These are phyloP conservation scores for Petaurus breviceps DNA, from an alignment of 2,113 vertebrate species.

Conservation along the genomic window DNA sequence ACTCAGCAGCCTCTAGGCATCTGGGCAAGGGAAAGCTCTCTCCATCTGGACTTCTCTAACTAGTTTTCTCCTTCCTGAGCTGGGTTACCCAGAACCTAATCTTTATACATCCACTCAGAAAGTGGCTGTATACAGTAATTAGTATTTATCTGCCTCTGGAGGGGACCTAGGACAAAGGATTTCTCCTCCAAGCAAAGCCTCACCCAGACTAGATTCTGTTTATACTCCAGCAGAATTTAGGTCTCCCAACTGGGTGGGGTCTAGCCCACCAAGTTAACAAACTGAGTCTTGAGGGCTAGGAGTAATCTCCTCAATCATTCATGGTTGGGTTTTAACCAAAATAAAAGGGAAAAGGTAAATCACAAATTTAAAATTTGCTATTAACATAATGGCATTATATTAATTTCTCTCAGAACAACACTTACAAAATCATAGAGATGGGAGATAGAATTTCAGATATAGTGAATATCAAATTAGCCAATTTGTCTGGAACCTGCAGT, in stretches of 20 bases:
- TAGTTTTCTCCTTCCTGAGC: not conserved
- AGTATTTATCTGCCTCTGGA: not conserved
- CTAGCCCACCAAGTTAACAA: not conserved
- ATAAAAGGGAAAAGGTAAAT: not conserved
- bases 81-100: not conserved
- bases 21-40: not conserved
- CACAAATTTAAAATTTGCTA: not conserved
- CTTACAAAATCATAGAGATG: not conserved
- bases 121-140: too few species aligned
- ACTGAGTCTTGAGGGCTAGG: too few species aligned
- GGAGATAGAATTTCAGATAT: not conserved
- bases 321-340: not conserved
- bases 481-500: not conserved
- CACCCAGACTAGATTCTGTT: not conserved
- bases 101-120: too few species aligned
- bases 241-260: not conserved
- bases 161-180: not conserved
- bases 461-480: not conserved
- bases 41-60: not conserved
- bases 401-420: not conserved
- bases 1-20: too few species aligned
- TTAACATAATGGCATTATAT: not conserved
- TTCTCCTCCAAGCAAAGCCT: not conserved
- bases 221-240: not conserved
- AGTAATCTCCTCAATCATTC: not conserved